These are phyloP conservation scores for Arctia plantaginis DNA, from an alignment of 2,888 invertebrate species.

Conservation along the genomic window DNA sequence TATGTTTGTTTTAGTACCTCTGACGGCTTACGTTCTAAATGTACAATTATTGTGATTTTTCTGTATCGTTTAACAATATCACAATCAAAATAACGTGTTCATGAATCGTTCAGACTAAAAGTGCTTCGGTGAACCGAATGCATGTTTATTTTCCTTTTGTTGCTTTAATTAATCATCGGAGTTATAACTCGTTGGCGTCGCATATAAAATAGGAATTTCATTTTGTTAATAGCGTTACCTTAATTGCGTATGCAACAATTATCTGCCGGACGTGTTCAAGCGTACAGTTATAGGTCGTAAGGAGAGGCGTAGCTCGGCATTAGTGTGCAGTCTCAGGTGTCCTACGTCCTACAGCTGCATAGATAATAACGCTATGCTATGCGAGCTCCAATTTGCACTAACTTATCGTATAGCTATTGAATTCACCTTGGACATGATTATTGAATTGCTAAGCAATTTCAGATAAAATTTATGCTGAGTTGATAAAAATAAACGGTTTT, in stretches of 20 bases:
- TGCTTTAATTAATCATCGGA: constrained; percentile 72
- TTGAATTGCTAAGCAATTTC: background rate
- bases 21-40: constrained; percentile 40
- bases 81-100: constrained; percentile 57
- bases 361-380: constrained; percentile 40
- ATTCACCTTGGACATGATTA: constrained; percentile 10
- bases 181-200: constrained; percentile 41
- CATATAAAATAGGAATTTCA: constrained; percentile 52
- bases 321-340: constrained; percentile 67
- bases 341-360: constrained; percentile 48
- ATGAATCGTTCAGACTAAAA: constrained; percentile 61
- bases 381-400: constrained; percentile 35
- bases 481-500: background rate
- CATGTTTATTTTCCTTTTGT: constrained; percentile 73
- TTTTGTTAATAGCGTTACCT: constrained; percentile 67
- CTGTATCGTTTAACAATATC: constrained; percentile 56
- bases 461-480: background rate
- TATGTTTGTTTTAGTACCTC: constrained; percentile 57
- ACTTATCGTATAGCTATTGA: constrained; percentile 32
- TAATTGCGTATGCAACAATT: constrained; percentile 77
- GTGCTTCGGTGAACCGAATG: constrained; percentile 47
- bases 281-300: constrained; percentile 65
- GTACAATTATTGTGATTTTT: constrained; percentile 57
- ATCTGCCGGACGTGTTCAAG: constrained; percentile 69
- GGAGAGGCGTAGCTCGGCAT: constrained; percentile 62